A percentile compares a stretch with the other conserved stretches of the same genome.
Evolutionary conservation across 2,888 invertebrate genomes (phyloP).

Genomic region (Rhorus exstirpatorius): DNA sequence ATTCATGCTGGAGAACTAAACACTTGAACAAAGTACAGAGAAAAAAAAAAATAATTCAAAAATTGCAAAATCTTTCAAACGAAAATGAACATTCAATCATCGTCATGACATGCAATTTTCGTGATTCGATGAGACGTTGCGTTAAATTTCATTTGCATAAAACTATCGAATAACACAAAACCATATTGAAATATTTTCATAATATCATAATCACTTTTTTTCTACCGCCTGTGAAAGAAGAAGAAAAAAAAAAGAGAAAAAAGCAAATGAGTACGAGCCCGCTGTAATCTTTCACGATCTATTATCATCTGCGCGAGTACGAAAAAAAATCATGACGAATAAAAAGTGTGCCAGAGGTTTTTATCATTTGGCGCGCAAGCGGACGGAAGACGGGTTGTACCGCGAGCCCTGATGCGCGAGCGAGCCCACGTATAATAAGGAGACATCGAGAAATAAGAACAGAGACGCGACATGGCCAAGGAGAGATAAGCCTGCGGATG

Average conservation of each 20-base stretch:
- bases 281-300: neutral
- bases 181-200: constrained; percentile 4
- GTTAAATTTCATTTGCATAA: too few species aligned
- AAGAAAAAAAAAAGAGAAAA: too few species aligned
- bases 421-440: constrained; percentile 37
- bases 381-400: constrained; percentile 12
- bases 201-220: neutral
- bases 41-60: neutral
- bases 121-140: too few species aligned
- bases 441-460: constrained; percentile 10
- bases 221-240: too few species aligned
- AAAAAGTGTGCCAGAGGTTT: constrained; percentile 41
- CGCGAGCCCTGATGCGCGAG: constrained; percentile 15
- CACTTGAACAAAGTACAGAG: too few species aligned
- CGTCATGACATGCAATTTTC: too few species aligned
- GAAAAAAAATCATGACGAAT: constrained; percentile 22
- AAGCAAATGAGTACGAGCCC: too few species aligned
- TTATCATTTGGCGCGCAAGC: constrained; percentile 14
- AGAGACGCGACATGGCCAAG: constrained; percentile 9
- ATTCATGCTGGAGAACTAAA: too few species aligned
- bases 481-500: constrained; percentile 23
- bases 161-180: neutral
- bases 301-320: neutral
- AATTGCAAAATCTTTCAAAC: too few species aligned
- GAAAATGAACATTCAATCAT: too few species aligned